A percentile compares a stretch with the other conserved stretches of the same genome.
Conservation (phyloP, 1,140 invertebrate genomes). For the Uloborus diversus region DNA sequence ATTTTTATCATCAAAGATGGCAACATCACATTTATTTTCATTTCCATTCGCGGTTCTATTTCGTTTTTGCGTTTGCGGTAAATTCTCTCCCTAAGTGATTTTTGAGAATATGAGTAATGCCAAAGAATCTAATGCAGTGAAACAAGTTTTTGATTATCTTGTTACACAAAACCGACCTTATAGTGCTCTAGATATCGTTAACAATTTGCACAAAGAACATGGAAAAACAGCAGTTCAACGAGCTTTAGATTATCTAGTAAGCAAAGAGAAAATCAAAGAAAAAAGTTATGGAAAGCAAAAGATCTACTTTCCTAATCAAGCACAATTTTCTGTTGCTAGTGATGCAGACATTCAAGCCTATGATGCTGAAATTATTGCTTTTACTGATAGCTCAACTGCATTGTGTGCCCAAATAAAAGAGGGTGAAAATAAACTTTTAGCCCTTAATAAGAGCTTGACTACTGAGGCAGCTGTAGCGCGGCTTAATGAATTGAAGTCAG, state of each 20-base stretch:
- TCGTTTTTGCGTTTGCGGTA: no score
- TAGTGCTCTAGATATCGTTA: constrained; percentile 80
- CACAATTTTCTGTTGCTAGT: constrained; percentile 67
- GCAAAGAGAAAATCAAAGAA: constrained; percentile 65
- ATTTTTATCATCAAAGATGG: no score
- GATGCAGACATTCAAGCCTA: constrained; percentile 70
- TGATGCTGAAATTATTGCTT: constrained; percentile 66
- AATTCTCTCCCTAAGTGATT: no score
- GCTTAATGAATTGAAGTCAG: constrained; percentile 35
- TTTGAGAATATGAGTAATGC: constrained; percentile 56
- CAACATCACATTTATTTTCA: no score
- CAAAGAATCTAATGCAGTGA: constrained; percentile 24
- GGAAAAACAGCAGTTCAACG: constrained; percentile 79
- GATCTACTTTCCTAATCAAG: constrained; percentile 80
- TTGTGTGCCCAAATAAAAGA: constrained; percentile 57
- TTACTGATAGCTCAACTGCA: constrained; percentile 62
- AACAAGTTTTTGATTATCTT: constrained; percentile 75
- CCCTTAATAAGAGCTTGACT: constrained; percentile 60
- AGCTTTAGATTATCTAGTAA: constrained; percentile 74
- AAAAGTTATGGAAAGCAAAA: constrained; percentile 86
- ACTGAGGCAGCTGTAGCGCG: constrained; percentile 64
- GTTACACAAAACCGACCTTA: constrained; percentile 81
- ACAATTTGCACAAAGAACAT: constrained; percentile 79
- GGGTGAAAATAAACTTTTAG: constrained; percentile 59
- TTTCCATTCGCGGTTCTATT: no score